Base-by-base conservation (phyloP, 1,140 invertebrate species). In the Saccostrea echinata region DNA sequence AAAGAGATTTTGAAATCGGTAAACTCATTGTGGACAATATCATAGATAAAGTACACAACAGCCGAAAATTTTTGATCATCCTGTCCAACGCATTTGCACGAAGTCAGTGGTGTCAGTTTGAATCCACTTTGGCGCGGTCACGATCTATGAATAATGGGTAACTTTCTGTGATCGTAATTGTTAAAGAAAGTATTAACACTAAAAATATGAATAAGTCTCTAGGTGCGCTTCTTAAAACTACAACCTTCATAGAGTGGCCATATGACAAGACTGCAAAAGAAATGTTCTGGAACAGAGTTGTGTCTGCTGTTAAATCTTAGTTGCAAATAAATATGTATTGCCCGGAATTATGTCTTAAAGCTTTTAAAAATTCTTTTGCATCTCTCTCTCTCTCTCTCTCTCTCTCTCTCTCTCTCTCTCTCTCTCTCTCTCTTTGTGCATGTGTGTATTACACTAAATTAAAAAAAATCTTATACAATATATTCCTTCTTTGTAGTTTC, bases 221-320 rank as follows among this genome's bases (percentile, higher is more conserved):
- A 96, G 83, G 96, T 95, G 84, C 96, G 95, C 90, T 93, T 96
- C 35, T 96, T 84, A 96, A 96, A 90, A 96, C 96, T 0, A 95
- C 96, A 89, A 96, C 96, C 82, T 96, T 96, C 91, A 93, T 96
- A 13, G 92, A 95, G 53, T 96, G 96, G 96, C 93, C 96, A 82
- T 68, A 90, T 0, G 98, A 98, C 94, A 95, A 97, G 51, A 98
- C 98, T 94, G 98, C 98, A 97, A 97, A 98, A 92, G 98, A 98
- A 94, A 95, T 98, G 64, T 96, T 97, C 88, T 98, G 98, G 94
- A 97, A 97, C 35, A 76, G 82, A 18, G 43, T 86, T 18, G 12
- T 18, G 18, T 6, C 4, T 16, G 3, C 2, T 3, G 6, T 43
- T 43, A 43, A 43, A 43, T 43, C 35, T 43, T 43, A 43, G 6